A percentile compares a stretch with the other conserved stretches of the same genome.
phyloP scores from a whole-genome alignment of 2,888 invertebrate genomes.

The Mylabris sibirica region DNA sequence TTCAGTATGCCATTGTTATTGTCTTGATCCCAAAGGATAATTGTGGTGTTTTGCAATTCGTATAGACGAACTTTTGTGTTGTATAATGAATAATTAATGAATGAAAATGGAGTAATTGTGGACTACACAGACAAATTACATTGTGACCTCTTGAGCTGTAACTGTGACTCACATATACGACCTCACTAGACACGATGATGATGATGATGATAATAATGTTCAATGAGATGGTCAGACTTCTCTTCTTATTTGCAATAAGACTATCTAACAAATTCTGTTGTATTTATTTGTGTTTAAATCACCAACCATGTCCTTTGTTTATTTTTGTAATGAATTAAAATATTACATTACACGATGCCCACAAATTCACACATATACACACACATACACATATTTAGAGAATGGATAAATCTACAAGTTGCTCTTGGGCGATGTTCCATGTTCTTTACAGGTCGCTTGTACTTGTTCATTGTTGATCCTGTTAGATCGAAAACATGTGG shows the following conservation, averaged over 20 bases:
- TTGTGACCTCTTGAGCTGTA: constrained; percentile 5
- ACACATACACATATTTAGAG: constrained; percentile 23
- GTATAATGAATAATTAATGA: constrained; percentile 34
- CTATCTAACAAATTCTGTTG: neutral
- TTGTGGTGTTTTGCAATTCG: constrained; percentile 34
- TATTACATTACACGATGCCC: constrained; percentile 46
- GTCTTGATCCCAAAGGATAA: constrained; percentile 24
- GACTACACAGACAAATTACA: constrained; percentile 18
- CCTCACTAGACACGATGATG: neutral
- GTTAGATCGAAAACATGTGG: constrained; percentile 22
- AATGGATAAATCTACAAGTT: constrained; percentile 14
- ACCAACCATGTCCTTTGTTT: constrained; percentile 42
- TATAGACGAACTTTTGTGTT: constrained; percentile 27
- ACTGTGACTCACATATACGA: neutral
- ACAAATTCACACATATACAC: constrained; percentile 26
- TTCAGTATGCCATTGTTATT: constrained; percentile 26
- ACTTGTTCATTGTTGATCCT: constrained; percentile 24
- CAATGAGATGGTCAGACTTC: no score
- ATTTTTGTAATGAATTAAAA: constrained; percentile 47
- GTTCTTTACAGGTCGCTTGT: constrained; percentile 24
- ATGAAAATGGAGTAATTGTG: constrained; percentile 25
- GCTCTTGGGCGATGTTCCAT: constrained; percentile 33
- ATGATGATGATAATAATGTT: no score
- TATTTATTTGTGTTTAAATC: constrained; percentile 29
- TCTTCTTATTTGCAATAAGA: neutral